Conservation (phyloP, 1,140 invertebrate species). For the Phenacoccus solenopsis region DNA sequence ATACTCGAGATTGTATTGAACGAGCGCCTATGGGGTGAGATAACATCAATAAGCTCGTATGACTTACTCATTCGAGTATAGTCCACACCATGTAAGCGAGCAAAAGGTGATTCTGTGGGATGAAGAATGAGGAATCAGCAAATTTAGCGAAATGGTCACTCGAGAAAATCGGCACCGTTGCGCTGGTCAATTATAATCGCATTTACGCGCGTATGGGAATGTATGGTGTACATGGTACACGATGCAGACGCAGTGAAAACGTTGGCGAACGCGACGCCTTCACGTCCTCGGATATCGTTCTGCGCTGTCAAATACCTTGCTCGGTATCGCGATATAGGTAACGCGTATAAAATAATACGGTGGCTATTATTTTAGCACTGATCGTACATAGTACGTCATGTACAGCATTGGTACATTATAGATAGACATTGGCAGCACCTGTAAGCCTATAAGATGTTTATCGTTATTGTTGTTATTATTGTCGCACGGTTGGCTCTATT, state of each 20-base stretch:
- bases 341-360: background rate
- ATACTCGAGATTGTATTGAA: too few relatives aligned
- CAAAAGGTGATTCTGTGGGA: too few relatives aligned
- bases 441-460: slow-evolving; percentile 16
- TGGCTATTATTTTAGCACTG: slow-evolving; percentile 1
- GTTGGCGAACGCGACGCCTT: background rate
- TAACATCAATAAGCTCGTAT: too few relatives aligned
- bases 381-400: background rate
- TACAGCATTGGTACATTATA: background rate
- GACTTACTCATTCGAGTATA: too few relatives aligned
- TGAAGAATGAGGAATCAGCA: too few relatives aligned
- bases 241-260: background rate
- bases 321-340: background rate
- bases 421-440: slow-evolving; percentile 8
- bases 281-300: background rate
- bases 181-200: background rate
- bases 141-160: too few relatives aligned
- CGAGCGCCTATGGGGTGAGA: too few relatives aligned
- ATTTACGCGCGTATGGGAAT: background rate
- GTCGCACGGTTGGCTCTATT: slow-evolving; percentile 15
- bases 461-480: slow-evolving; percentile 18
- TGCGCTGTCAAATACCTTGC: background rate
- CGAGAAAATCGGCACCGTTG: too few relatives aligned
- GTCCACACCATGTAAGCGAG: too few relatives aligned
- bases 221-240: background rate